These are phyloP conservation scores for Merops nubicus DNA, from an alignment of 2,113 vertebrate genomes.

Conservation along the genomic window DNA sequence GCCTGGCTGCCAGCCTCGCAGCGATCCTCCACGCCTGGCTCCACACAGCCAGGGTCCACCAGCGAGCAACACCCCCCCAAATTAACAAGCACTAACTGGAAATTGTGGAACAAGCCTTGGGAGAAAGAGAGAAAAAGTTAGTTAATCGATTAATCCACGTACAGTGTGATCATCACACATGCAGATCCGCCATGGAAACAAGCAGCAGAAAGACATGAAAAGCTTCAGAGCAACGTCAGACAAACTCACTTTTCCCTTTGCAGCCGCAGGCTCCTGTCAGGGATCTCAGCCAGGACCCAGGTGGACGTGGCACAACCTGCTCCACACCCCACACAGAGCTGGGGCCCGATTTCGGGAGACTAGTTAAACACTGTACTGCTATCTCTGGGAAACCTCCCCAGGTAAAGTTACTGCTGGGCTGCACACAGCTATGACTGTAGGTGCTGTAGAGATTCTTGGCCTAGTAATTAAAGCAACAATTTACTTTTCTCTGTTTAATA, in stretches of 20 bases:
- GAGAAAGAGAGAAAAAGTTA: neutral
- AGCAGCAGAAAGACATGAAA: neutral
- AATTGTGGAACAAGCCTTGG: neutral
- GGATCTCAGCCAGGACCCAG: neutral
- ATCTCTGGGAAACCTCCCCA: neutral
- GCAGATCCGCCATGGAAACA: neutral
- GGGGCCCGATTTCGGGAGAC: fast-evolving
- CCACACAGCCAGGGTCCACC: fast-evolving
- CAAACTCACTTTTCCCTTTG: neutral
- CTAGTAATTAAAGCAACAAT: neutral
- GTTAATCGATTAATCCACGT: neutral
- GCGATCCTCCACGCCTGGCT: fast-evolving
- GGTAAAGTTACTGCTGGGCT: fast-evolving
- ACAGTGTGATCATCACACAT: neutral
- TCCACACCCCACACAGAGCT: neutral
- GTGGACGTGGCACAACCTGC: neutral
- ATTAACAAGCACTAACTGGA: fast-evolving
- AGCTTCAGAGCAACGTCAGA: neutral
- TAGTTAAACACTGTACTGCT: neutral
- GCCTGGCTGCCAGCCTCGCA: fast-evolving
- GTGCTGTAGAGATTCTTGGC: neutral
- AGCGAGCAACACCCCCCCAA: neutral
- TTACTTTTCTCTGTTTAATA: neutral
- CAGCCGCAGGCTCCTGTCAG: fast-evolving
- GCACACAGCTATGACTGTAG: fast-evolving